Evolutionary conservation across 2,113 vertebrate genomes (phyloP), one percentile per base, ranked within the genome.

Genomic region (Osmerus eperlanus): DNA sequence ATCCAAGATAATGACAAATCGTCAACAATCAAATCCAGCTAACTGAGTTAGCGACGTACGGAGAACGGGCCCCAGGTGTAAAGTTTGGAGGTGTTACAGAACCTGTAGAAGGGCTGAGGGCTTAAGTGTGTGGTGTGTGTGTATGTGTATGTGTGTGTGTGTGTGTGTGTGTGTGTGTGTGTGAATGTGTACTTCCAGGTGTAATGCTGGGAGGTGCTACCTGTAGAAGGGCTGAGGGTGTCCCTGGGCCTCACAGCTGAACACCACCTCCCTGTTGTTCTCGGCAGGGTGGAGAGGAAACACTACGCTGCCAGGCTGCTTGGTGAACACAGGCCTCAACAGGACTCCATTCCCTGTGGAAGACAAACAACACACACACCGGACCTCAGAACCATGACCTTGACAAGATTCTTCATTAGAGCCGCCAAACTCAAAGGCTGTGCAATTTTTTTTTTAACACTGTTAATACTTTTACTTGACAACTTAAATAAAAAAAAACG

Each of bases 161-260:
- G 36, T 3, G 28, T 1, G 36, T 41, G 7, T 41, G 7, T 21
- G 21, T 41, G 6, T 41, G 36, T 41, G 36, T 41, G 36, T 41
- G 36, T 41, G 7, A 5, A 41, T 4, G 36, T 41, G 36, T 41
- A 8, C 36, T 41, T 9, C 36, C 61, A 41, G 61, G 61, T 63
- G 61, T 4, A 54, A 21, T 3, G 2, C 19, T 69, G 29, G 3
- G 14, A 56, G 63, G 29, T 67, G 72, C 88, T 87, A 99, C 97
- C 97, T 96, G 86, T 96, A 92, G 29, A 91, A 92, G 41, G 95
- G 96, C 5, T 89, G 86, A 47, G 96, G 96, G 72, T 95, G 93
- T 79, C 96, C 96, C 78, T 92, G 92, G 11, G 93, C 97, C 86
- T 98, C 95, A 1, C 97, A 99, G 84, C 79, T 96, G 79, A 98